Conservation (phyloP, 2,797 vertebrate genomes). For the Gastrophryne carolinensis region DNA sequence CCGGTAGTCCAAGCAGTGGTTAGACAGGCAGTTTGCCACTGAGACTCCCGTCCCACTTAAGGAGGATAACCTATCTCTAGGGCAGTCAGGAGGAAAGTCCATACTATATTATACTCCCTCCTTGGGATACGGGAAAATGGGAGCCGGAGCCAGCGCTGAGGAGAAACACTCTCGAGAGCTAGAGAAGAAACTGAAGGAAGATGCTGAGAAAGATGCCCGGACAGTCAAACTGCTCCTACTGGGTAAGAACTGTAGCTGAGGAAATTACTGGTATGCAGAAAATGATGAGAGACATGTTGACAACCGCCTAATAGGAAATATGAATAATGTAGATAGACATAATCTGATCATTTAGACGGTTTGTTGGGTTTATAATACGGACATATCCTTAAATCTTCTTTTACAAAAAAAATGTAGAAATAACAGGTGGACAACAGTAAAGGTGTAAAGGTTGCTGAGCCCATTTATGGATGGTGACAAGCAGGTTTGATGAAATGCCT, state of each 20-base stretch:
- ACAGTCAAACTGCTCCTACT: constrained; percentile 96
- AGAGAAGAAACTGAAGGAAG: constrained; percentile 96
- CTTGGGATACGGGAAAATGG: constrained; percentile 72
- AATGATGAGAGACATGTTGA: too few species aligned
- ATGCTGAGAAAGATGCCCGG: constrained; percentile 91
- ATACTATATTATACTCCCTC: constrained; percentile 46
- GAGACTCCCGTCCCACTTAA: constrained; percentile 42
- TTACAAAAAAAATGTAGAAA: too few species aligned
- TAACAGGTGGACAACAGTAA: too few species aligned
- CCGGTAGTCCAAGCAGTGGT: constrained; percentile 56
- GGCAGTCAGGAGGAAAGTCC: background rate
- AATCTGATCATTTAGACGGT: too few species aligned
- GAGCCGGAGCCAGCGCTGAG: constrained; percentile 92
- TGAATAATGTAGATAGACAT: too few species aligned
- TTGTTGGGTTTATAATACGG: too few species aligned
- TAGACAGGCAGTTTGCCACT: constrained; percentile 56
- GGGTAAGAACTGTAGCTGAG: constrained; percentile 73
- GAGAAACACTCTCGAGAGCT: constrained; percentile 93
- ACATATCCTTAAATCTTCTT: too few species aligned
- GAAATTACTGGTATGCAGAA: too few species aligned
- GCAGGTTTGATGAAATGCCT: too few species aligned
- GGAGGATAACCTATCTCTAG: constrained; percentile 26
- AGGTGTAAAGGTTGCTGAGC: too few species aligned
- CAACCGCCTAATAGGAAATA: too few species aligned
- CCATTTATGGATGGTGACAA: too few species aligned